Conservation (phyloP, 2,797 vertebrate genomes). For the Urophycis tenuis region DNA sequence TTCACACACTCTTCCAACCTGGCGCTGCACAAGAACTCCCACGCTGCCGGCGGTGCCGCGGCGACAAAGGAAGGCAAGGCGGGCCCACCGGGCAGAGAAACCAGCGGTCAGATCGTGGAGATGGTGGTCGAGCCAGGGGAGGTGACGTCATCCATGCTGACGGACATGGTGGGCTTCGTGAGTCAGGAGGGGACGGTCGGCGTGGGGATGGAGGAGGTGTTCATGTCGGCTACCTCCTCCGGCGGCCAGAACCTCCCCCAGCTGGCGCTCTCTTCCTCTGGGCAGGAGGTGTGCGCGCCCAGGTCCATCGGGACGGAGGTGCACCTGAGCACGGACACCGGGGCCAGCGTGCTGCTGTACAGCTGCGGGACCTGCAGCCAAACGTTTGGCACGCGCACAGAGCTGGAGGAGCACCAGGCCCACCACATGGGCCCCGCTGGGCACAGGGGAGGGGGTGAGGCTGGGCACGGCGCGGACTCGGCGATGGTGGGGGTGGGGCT, state of each 20-base stretch:
- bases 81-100: constrained; percentile 24
- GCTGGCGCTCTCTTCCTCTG: constrained; percentile 59
- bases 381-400: constrained; percentile 77
- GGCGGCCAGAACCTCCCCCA: constrained; percentile 55
- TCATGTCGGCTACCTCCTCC: constrained; percentile 60
- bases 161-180: constrained; percentile 75
- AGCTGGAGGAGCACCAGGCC: constrained; percentile 80
- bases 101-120: constrained; percentile 51
- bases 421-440: constrained; percentile 61
- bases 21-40: constrained; percentile 77
- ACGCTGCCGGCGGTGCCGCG: constrained; percentile 52
- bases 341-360: constrained; percentile 76
- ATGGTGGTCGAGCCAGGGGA: constrained; percentile 63
- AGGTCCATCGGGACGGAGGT: constrained; percentile 68
- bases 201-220: constrained; percentile 73
- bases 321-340: constrained; percentile 67
- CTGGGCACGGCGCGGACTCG: constrained; percentile 32
- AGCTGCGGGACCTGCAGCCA: constrained; percentile 81
- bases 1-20: constrained; percentile 91
- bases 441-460: constrained; percentile 39
- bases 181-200: constrained; percentile 66
- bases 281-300: constrained; percentile 39
- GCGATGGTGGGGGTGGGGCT: constrained; percentile 64
- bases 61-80: constrained; percentile 56
- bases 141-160: constrained; percentile 69